Evolutionary conservation across 2,113 vertebrate species (phyloP).

Genomic region (Sigmodon hispidus): DNA sequence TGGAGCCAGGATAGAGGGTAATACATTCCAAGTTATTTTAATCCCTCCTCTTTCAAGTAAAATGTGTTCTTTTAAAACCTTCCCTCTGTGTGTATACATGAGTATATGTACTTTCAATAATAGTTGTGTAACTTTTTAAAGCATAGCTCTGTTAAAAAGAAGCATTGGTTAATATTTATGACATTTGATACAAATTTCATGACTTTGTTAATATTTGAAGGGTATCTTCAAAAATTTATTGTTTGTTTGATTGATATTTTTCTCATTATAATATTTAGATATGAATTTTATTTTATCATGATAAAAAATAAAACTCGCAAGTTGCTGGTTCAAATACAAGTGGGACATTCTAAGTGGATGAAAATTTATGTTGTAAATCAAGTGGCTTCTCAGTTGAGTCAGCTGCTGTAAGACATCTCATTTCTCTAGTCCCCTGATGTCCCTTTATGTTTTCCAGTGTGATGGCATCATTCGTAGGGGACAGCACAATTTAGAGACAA

Average conservation of each 20-base stretch:
- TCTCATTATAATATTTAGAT: not conserved
- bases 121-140: not conserved
- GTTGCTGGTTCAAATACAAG: not conserved
- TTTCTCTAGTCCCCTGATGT: not conserved
- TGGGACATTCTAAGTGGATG: not conserved
- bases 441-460: not conserved
- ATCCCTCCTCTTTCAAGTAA: not conserved
- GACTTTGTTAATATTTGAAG: not conserved
- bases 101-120: not conserved
- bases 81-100: not conserved
- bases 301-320: not conserved
- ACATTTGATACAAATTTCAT: not conserved
- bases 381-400: not conserved
- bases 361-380: not conserved
- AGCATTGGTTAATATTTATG: not conserved
- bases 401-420: not conserved
- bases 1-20: not conserved
- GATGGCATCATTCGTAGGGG: no score
- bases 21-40: not conserved
- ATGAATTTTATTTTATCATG: not conserved
- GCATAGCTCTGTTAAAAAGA: not conserved
- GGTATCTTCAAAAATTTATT: not conserved
- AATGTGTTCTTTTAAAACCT: not conserved
- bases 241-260: slow-evolving; percentile 7
- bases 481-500: not conserved